Percentiles rank a stretch among this genome's conserved stretches.
phyloP scores from a whole-genome alignment of 2,888 invertebrate genomes.

The Artemia sinica region DNA sequence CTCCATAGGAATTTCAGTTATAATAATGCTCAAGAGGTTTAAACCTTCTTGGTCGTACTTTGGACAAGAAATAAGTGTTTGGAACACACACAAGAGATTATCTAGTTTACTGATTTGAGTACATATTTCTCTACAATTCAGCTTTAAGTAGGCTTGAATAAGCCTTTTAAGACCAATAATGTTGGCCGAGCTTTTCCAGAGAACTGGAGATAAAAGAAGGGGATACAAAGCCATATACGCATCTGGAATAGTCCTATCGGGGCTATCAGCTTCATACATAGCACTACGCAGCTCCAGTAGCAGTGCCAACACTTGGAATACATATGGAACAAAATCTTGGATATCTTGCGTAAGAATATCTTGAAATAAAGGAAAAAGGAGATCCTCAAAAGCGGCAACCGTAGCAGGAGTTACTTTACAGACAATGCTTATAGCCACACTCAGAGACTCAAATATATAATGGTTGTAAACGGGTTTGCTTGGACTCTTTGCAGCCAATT shows the following conservation, averaged over 20 bases:
- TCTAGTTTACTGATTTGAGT: conserved; percentile 50
- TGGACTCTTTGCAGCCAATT: conserved; percentile 73
- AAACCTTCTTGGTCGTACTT: conserved; percentile 92
- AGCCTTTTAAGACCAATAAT: conserved; percentile 82
- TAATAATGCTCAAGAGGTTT: conserved; percentile 64
- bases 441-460: conserved; percentile 86
- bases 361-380: conserved; percentile 86
- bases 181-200: conserved; percentile 88
- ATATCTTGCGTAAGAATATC: conserved; percentile 83
- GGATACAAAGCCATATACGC: conserved; percentile 78
- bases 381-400: conserved; percentile 71
- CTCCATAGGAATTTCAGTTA: conserved; percentile 54
- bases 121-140: conserved; percentile 46
- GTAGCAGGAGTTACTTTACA: conserved; percentile 61
- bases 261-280: conserved; percentile 39
- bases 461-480: conserved; percentile 96
- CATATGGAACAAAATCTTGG: conserved; percentile 93
- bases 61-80: conserved; percentile 87
- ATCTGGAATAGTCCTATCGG: conserved; percentile 41
- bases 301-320: conserved; percentile 87
- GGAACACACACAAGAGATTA: conserved; percentile 52
- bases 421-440: conserved; percentile 69
- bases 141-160: conserved; percentile 63
- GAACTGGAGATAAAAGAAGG: conserved; percentile 64
- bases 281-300: conserved; percentile 46